Evolutionary conservation across 2,888 invertebrate genomes (phyloP).

Genomic region (Galerucella nymphaeae): DNA sequence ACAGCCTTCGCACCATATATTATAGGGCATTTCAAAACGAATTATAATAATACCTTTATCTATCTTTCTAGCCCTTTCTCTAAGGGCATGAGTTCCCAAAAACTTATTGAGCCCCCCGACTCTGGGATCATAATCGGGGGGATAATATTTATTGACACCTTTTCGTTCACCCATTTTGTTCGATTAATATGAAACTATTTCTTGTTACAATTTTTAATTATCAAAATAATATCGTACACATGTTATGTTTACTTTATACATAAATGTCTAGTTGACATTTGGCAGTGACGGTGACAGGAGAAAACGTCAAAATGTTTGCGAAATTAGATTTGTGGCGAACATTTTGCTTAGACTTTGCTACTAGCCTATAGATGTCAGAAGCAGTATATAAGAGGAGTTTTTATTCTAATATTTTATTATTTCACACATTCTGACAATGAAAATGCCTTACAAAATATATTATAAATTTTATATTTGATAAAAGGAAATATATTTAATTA

Average conservation of each 20-base stretch:
- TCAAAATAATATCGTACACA: not conserved
- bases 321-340: too few relatives aligned
- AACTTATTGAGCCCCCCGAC: constrained; percentile 96
- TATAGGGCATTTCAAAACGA: constrained; percentile 99
- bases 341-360: too few relatives aligned
- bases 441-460: too few relatives aligned
- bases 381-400: too few relatives aligned
- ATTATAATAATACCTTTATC: constrained; percentile 95
- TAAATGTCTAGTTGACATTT: too few relatives aligned
- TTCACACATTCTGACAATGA: too few relatives aligned
- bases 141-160: constrained; percentile 97
- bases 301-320: too few relatives aligned
- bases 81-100: constrained; percentile 91
- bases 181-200: not conserved
- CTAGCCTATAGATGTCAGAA: too few relatives aligned
- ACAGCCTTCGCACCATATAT: constrained; percentile 99
- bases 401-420: too few relatives aligned
- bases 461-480: too few relatives aligned
- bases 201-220: not conserved
- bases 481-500: too few relatives aligned
- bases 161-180: constrained; percentile 95
- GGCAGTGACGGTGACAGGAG: too few relatives aligned
- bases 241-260: not conserved
- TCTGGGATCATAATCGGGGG: constrained; percentile 97
- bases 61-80: constrained; percentile 96